Base-by-base conservation (phyloP, 2,888 invertebrate species). In the Orthonevra nobilis region DNA sequence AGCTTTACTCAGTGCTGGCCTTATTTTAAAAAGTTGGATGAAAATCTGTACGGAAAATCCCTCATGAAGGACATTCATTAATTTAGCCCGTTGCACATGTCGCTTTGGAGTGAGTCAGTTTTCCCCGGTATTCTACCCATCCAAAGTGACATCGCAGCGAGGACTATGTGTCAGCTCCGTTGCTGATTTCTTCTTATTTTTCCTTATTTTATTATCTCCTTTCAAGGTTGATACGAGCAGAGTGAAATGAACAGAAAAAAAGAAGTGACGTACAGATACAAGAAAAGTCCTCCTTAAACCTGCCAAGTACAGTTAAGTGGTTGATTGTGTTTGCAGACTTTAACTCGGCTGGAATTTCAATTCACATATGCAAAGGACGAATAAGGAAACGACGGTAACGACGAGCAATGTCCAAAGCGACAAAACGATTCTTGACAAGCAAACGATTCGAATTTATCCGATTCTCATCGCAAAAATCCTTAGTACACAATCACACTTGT, bases 391-490 rank as follows among this genome's bases (percentile, higher is more conserved):
- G 23, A 3, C 23, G 3, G 5, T 5, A 23, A 23, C 23, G n/a
- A 48, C 9, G 5, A 9, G 32, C 23, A 17, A 54, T 30, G 30
- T 61, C 34, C 36, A 14, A 36, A 61, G 23, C 14, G 66, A 52
- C 40, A 66, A 73, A 73, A 64, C 66, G 46, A 73, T 73, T 66
- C 61, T 61, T 69, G 54, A 74, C 54, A 63, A 63, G 58, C 58
- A 63, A 58, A 75, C 52, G 42, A 75, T 77, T 58, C 56, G 58
- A 77, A 64, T 70, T 70, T 56, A 20, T 56, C 40, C 14, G 34
- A 42, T 52, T 34, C 42, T 15, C 28, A 40, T 48, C 9, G 56
- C 10, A 7, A 64, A 73, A 19, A 44, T 40, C 30, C 34, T 50
- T 28, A n/a, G 15, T 30, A 58, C 38, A 52, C 58, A 64, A 70